Base-by-base conservation (phyloP, 2,113 vertebrate species). In the Lycaon pictus region DNA sequence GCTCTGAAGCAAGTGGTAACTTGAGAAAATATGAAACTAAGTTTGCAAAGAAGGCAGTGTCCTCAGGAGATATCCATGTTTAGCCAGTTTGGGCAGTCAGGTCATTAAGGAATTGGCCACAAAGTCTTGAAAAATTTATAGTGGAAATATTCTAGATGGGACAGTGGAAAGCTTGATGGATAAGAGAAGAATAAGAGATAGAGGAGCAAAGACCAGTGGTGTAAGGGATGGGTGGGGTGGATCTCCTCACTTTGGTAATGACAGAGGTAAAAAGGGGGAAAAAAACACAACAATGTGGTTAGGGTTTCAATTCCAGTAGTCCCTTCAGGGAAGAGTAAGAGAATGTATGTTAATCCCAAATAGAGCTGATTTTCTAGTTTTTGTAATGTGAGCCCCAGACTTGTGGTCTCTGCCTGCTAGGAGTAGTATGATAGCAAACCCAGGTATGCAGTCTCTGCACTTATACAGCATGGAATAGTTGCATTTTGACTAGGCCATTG, bases 181-280 rank as follows among this genome's bases (percentile, higher is more conserved):
- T 91, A 12, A 20, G 29, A 74, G 65, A 76, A 93, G n/a, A 62
- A 9, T 20, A 56, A 22, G 56, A 74, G 48, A 29, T 3, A n/a
- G 13, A 51, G 27, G 25, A 63, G 1, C 20, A 29, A 55, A 92
- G 32, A 19, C 17, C 58, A 74, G 20, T 3, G 1, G n/a, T 62
- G 6, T 48, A 0, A 67, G 11, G 7, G 0, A 5, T 48, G 2
- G 9, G 10, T 63, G 48, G 5, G 11, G 19, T 53, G 29, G 16
- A 12, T 67, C 22, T 60, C 76, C 69, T 65, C n/a, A 74, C 55
- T 81, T 72, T 88, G 7, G 58, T 29, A 29, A 2, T 37, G 35
- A 63, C 35, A 35, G 27, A 37, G 93, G 82, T 32, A 13, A 29
- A 65, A 86, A 71, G 37, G 11, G 10, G 7, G 16, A 0, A 19